Evolutionary conservation across 2,888 invertebrate genomes (phyloP), one percentile per base, ranked within the genome.

Genomic region (Erpobdella octoculata): DNA sequence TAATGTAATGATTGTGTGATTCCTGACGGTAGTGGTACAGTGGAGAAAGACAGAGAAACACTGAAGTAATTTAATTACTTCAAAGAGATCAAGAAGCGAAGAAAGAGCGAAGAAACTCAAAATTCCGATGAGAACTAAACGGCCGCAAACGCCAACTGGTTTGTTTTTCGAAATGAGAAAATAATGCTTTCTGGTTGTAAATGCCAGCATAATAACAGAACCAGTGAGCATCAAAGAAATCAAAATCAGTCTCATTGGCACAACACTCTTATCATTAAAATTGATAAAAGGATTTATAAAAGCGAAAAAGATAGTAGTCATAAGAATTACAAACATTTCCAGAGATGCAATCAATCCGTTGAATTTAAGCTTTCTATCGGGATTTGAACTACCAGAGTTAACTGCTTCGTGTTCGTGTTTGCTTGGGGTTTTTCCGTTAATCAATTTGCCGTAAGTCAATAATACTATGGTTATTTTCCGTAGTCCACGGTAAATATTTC

Each of bases 91-190:
- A 0, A 53, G 36, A 28, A 67, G 35, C 12, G 53, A 61, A n/a
- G 66, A 66, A 31, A 67, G 36, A 2, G 58, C 67, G 38, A 64
- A 71, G 71, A 71, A 71, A 3, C 48, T 67, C 6, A 62, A 33
- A 3, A 71, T 67, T 1, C 71, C 71, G 25, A 67, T 53, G 36
- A 71, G 15, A 12, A 62, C 37, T n/a, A 71, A 62, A 33, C 21
- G 37, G n/a, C 59, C 70, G 15, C 67, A 67, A 1, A 66, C 5
- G 1, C 15, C 36, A 53, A 36, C 33, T 6, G 36, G 28, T 36
- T 25, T 31, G n/a, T n/a, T n/a, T n/a, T n/a, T n/a, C n/a, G n/a
- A n/a, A n/a, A n/a, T n/a, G n/a, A n/a, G n/a, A n/a, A n/a, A n/a
- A n/a, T n/a, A n/a, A n/a, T n/a, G n/a, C 31, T 66, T 37, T 4